Conservation (phyloP, 2,888 invertebrate genomes). For the Loripinus fragilis region DNA sequence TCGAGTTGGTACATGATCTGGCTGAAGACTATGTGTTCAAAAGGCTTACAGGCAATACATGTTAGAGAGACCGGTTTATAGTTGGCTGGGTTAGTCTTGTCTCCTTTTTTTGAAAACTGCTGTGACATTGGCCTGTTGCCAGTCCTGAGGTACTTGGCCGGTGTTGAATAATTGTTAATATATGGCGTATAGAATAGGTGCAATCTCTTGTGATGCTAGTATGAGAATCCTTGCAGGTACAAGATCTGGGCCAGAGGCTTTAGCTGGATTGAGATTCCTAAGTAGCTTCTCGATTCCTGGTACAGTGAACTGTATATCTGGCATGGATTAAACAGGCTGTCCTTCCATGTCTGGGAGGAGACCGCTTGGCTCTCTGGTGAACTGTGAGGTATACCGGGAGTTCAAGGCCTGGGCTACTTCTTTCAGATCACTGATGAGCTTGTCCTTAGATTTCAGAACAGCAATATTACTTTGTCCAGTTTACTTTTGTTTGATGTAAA, state of each 20-base stretch:
- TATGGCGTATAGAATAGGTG: neutral
- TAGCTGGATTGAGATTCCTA: too few species aligned
- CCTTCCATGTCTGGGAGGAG: too few species aligned
- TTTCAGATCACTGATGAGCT: neutral
- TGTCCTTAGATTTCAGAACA: neutral
- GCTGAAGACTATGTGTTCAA: neutral
- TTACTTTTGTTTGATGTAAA: neutral
- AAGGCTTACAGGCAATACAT: neutral
- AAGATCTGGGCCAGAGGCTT: too few species aligned
- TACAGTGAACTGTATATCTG: too few species aligned
- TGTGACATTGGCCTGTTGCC: neutral
- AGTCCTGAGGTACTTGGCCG: too few species aligned
- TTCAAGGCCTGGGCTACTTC: neutral
- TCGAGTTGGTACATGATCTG: slow-evolving; percentile 3
- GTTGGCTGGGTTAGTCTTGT: too few species aligned
- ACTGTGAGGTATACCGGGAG: neutral
- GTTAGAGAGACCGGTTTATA: slow-evolving; percentile 7
- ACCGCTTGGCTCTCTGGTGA: too few species aligned
- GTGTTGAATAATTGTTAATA: neutral
- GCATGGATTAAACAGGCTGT: too few species aligned
- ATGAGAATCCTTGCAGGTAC: too few species aligned
- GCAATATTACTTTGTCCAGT: neutral
- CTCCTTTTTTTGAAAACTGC: too few species aligned
- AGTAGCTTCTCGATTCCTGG: too few species aligned
- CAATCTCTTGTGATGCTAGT: too few species aligned